Evolutionary conservation across 2,113 vertebrate species (phyloP).

Genomic region (Cinclus cinclus): DNA sequence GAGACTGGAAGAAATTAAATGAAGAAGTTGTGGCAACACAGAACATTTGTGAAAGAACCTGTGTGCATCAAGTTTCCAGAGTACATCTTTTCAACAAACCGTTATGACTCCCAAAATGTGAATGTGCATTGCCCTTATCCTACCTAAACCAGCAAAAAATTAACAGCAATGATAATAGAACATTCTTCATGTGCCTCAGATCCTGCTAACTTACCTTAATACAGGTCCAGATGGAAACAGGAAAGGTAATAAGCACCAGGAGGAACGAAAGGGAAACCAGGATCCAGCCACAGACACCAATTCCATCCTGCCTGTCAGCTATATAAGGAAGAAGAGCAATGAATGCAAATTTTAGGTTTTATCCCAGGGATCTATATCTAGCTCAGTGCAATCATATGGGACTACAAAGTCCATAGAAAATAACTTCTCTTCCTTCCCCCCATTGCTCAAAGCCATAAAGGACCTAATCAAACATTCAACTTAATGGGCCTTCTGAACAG

Average conservation of each 20-base stretch:
- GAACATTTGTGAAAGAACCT: not conserved
- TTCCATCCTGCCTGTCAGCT: constrained; percentile 71
- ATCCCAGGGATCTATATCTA: not conserved
- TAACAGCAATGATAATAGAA: accelerated
- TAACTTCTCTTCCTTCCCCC: not conserved
- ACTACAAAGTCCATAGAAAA: not conserved
- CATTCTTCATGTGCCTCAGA: not conserved
- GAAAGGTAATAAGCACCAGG: constrained; percentile 77
- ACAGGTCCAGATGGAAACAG: constrained; percentile 85
- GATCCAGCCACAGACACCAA: constrained; percentile 82
- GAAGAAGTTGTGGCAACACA: not conserved
- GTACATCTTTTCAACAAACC: not conserved
- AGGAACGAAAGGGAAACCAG: constrained; percentile 78
- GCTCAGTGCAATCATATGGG: not conserved
- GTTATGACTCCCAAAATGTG: not conserved
- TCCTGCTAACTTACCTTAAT: constrained; percentile 79
- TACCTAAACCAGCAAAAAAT: not conserved
- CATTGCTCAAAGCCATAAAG: accelerated
- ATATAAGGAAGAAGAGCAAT: not conserved
- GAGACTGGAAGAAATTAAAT: not conserved
- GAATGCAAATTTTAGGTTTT: not conserved
- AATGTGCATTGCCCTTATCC: not conserved
- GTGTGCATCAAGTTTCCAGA: not conserved
- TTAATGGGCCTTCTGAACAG: not conserved
- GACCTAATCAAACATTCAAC: not conserved